Conservation (phyloP, 2,113 vertebrate species). For the Diadophis punctatus region DNA sequence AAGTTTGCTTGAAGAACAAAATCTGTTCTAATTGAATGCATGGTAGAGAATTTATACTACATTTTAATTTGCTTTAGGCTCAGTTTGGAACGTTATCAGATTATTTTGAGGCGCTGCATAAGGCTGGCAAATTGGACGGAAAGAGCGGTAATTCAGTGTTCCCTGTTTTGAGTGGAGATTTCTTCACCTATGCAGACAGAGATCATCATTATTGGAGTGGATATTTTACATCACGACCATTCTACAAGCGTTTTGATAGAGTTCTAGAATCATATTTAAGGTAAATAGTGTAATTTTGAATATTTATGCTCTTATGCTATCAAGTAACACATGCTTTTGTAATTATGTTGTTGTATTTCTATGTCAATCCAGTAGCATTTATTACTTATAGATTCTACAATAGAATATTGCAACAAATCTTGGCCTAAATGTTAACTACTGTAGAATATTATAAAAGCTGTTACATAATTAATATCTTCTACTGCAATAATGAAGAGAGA, state of each 20-base stretch:
- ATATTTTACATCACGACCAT: constrained; percentile 91
- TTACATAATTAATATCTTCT: not conserved
- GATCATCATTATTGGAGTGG: constrained; percentile 96
- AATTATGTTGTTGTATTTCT: not conserved
- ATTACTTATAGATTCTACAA: not conserved
- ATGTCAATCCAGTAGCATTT: not conserved
- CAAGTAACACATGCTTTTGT: not conserved
- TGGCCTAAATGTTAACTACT: not conserved
- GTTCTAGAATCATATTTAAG: constrained; percentile 82
- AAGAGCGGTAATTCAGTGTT: constrained; percentile 59
- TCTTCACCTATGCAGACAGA: constrained; percentile 93
- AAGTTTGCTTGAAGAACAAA: not conserved
- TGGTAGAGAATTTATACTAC: constrained; percentile 20
- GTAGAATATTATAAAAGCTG: not conserved
- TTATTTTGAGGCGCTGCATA: constrained; percentile 82
- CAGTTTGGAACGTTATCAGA: constrained; percentile 90
- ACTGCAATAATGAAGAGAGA: not conserved
- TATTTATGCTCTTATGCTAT: not conserved
- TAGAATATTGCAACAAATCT: not conserved
- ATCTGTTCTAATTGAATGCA: not conserved
- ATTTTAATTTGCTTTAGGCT: constrained; percentile 69
- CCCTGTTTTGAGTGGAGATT: constrained; percentile 85
- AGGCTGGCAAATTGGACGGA: constrained; percentile 53
- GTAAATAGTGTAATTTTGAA: constrained; percentile 54
- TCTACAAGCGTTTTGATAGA: constrained; percentile 87